A percentile compares a stretch with the other conserved stretches of the same genome.
These are phyloP conservation scores for Meriones psammophilus DNA, from an alignment of 2,797 vertebrate genomes.

Conservation along the genomic window DNA sequence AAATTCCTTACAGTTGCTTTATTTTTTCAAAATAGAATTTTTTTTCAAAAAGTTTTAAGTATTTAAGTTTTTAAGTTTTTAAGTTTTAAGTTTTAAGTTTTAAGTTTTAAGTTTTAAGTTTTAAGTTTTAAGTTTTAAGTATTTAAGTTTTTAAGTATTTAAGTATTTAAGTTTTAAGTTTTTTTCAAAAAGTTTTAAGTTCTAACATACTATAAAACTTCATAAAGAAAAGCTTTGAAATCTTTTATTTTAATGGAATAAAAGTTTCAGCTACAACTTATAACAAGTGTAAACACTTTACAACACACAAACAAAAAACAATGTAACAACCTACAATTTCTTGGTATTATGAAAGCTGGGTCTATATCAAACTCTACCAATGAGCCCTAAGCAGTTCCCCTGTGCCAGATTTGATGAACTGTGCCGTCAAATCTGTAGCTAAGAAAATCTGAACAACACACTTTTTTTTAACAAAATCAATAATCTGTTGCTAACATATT, in stretches of 20 bases:
- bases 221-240: not conserved
- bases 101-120: too few relatives aligned
- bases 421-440: constrained; percentile 79
- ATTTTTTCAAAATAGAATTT: not conserved
- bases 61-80: too few relatives aligned
- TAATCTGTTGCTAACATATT: constrained; percentile 84
- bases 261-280: constrained; percentile 60
- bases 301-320: constrained; percentile 26
- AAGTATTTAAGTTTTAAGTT: not conserved
- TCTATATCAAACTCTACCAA: constrained; percentile 71
- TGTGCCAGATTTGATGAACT: constrained; percentile 21
- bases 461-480: constrained; percentile 89
- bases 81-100: too few relatives aligned
- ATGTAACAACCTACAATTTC: constrained; percentile 52
- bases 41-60: not conserved
- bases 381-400: constrained; percentile 76
- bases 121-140: too few relatives aligned
- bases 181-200: not conserved
- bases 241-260: constrained; percentile 36
- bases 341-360: constrained; percentile 67
- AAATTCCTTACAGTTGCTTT: not conserved
- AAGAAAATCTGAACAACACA: constrained; percentile 81
- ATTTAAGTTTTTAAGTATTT: too few relatives aligned
- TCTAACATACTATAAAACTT: constrained; percentile 42
- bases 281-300: not conserved